Evolutionary conservation across 92 coral and sea anemone species (phyloP), one percentile per base, ranked within the genome.

Genomic region (Actinostola sp.): DNA sequence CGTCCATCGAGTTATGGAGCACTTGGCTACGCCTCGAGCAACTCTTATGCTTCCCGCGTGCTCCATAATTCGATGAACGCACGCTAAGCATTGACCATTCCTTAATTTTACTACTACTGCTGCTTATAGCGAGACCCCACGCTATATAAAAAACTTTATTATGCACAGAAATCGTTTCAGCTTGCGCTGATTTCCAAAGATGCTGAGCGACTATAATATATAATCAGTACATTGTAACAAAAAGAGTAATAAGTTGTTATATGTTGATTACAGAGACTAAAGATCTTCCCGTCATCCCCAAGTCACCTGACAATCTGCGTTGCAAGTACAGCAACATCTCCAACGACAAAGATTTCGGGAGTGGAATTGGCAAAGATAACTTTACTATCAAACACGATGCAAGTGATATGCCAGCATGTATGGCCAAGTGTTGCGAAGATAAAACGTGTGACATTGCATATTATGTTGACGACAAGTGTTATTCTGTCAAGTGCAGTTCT

Each of bases 251-350:
- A 28, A 53, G 1, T 2, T 9, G 11, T 13, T 57, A 1, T 12
- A 57, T 57, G 26, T 27, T 57, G 3, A 2, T 53, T 53, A n/a
- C n/a, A 57, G 96, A 84, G 31, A 17, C 89, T 0, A 46, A 79
- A 29, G 68, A 90, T 45, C 84, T 86, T 21, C 97, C 93, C 0
- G 62, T 55, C 6, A 85, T 94, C 32, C 98, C 98, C 0, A 70
- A 85, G 33, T 80, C 41, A 30, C 97, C 98, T 12, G 82, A 78
- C 46, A 50, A 85, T 61, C 81, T 94, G 42, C 84, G 90, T 32
- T 94, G 98, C 58, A 82, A 82, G 48, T 75, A 81, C 82, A 86
- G 91, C 50, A 86, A 84, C 79, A 94, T 92, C 32, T 82, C 97
- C 8, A 94, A 94, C 63, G 71, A 94, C 75, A 88, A 82, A 75